Evolutionary conservation across 2,113 vertebrate genomes (phyloP), one percentile per base, ranked within the genome.

Genomic region (Strix aluco): DNA sequence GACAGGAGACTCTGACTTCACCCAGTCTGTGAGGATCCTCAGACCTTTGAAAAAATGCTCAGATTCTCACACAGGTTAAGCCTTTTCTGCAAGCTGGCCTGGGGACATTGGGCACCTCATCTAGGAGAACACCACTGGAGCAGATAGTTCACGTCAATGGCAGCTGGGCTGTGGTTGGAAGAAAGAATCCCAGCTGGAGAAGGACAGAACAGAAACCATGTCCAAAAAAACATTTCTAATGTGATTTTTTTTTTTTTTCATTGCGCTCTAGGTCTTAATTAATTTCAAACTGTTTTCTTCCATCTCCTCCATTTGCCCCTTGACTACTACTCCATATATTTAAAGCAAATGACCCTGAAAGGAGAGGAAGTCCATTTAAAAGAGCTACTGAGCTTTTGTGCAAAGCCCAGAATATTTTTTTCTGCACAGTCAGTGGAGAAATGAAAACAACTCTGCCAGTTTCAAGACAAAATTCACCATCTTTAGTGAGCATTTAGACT

Each of bases 81-180:
- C 23, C 10, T 91, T 74, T 75, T 79, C 11, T 75, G 61, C 44
- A 91, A 47, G 21, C 49, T 67, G 40, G 13, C 21, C 26, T 26
- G 26, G 10, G 7, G 11, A 2, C 14, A 52, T n/a, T 55, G 75
- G 25, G 38, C 7, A 51, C 10, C 15, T 84, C 36, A n/a, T 38
- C 40, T 81, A 13, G 49, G 26, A 30, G n/a, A 73, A 27, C 51
- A 55, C 15, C 22, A 5, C 11, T 46, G 61, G 29, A 88, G 25
- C 29, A 77, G 27, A 40, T 6, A 46, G 32, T 40, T 57, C 1
- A 0, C 13, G n/a, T 23, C 40, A 67, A 1, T 13, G 23, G 10
- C 46, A 19, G 5, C n/a, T 84, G 59, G 38, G 17, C 29, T 5
- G 0, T 52, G 58, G 18, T 25, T 0, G 0, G 32, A 38, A 58